Percentiles rank a stretch among this genome's conserved stretches.
These are phyloP conservation scores for Bembecia ichneumoniformis DNA, from an alignment of 2,888 invertebrate genomes.

Conservation along the genomic window DNA sequence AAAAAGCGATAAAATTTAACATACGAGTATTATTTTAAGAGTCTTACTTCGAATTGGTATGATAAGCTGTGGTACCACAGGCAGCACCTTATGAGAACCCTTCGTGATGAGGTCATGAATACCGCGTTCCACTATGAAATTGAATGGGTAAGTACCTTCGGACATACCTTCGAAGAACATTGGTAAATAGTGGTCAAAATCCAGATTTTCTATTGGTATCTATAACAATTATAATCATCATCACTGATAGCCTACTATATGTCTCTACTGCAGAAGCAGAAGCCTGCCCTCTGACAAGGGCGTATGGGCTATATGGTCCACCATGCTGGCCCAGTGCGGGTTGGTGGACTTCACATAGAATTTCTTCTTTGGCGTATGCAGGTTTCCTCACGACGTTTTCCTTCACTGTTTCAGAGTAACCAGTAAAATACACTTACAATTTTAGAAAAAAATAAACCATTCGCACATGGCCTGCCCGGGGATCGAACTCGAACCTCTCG, in stretches of 20 bases:
- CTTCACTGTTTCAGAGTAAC: no score
- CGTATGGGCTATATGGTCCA: neutral
- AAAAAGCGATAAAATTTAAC: no score
- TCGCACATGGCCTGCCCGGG: no score
- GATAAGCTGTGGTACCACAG: slow-evolving; percentile 92
- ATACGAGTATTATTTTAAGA: no score
- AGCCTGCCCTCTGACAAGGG: neutral
- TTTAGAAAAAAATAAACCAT: no score
- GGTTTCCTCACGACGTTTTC: no score
- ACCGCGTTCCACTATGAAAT: slow-evolving; percentile 89
- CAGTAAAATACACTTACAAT: no score
- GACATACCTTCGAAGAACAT: slow-evolving; percentile 94
- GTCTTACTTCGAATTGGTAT: slow-evolving; percentile 91
- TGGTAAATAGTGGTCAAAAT: slow-evolving; percentile 94
- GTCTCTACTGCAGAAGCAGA: neutral
- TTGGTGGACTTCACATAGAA: no score
- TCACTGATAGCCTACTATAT: no score
- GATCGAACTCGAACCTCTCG: no score
- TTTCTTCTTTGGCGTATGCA: no score
- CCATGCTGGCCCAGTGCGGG: no score
- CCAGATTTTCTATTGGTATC: slow-evolving; percentile 90
- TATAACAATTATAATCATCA: slow-evolving; percentile 24
- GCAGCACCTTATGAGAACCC: slow-evolving; percentile 87
- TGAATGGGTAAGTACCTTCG: slow-evolving; percentile 88
- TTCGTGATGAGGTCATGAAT: slow-evolving; percentile 87